Evolutionary conservation across 2,888 invertebrate species (phyloP).

Genomic region (Glaucopsyche alexis): DNA sequence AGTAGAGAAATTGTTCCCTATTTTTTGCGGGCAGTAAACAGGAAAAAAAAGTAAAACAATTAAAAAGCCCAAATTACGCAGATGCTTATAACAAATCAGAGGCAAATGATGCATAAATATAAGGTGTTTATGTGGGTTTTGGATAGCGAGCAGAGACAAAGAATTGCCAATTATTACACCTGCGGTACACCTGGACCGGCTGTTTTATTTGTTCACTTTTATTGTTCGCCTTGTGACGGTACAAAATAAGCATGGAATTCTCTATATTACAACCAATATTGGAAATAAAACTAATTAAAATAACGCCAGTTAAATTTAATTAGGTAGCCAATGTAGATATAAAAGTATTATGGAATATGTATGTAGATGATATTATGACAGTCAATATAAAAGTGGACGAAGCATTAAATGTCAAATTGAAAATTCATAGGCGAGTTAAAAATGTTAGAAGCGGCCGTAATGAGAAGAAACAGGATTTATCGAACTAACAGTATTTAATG

Average conservation of each 20-base stretch:
- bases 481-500: slow-evolving; percentile 26
- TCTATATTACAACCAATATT: slow-evolving; percentile 36
- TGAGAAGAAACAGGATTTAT: slow-evolving; percentile 27
- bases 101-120: slow-evolving; percentile 33
- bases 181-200: slow-evolving; percentile 75
- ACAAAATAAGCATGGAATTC: slow-evolving; percentile 51
- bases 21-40: neutral
- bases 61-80: neutral
- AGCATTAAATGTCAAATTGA: neutral
- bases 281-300: slow-evolving; percentile 29
- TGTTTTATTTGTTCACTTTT: slow-evolving; percentile 79
- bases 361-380: slow-evolving; percentile 7
- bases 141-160: slow-evolving; percentile 70
- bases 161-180: slow-evolving; percentile 80
- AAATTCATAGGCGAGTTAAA: neutral
- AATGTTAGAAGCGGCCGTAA: slow-evolving; percentile 5
- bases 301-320: neutral
- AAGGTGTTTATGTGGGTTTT: slow-evolving; percentile 64
- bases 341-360: neutral
- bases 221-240: slow-evolving; percentile 69
- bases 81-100: slow-evolving; percentile 30
- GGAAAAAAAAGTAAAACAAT: neutral
- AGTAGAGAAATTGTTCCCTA: neutral
- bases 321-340: neutral
- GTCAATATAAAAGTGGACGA: neutral